Conservation (phyloP, 1,140 invertebrate genomes). For the Drosophila albomicans region DNA sequence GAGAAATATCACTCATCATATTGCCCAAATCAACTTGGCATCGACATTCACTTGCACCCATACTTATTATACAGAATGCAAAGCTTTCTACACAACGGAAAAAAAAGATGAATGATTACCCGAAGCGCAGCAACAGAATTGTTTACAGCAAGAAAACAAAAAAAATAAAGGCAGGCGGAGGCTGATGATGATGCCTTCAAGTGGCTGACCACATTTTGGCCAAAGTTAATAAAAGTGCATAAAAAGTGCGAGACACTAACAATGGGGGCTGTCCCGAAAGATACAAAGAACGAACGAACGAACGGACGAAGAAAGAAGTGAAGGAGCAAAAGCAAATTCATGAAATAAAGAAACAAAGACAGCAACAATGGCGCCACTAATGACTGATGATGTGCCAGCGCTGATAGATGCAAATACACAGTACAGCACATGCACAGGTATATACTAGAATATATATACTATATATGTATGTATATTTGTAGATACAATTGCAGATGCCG, state of each 20-base stretch:
- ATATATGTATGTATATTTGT: conserved; percentile 14
- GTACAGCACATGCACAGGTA: conserved; percentile 28
- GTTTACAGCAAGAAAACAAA: conserved; percentile 52
- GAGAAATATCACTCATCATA: conserved; percentile 67
- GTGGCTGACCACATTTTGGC: conserved; percentile 73
- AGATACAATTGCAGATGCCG: conserved; percentile 26
- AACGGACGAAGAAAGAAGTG: background rate
- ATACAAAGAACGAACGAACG: conserved; percentile 8
- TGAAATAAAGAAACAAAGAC: conserved; percentile 52
- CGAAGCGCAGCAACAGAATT: conserved; percentile 48
- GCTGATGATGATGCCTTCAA: conserved; percentile 71
- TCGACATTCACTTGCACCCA: conserved; percentile 9
- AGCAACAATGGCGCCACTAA: conserved; percentile 81
- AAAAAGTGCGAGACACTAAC: conserved; percentile 63
- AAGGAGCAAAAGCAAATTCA: conserved; percentile 8
- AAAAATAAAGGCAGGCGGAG: conserved; percentile 22
- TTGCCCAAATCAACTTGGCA: conserved; percentile 61
- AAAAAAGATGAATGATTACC: conserved; percentile 76
- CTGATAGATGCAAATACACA: conserved; percentile 78
- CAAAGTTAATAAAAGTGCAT: conserved; percentile 82
- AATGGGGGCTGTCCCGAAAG: conserved; percentile 54
- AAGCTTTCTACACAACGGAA: conserved; percentile 44
- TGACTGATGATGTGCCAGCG: conserved; percentile 81
- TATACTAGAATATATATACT: background rate
- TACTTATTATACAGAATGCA: conserved; percentile 35